phyloP scores from a whole-genome alignment of 2,888 invertebrate genomes.

The Cantharis lateralis region DNA sequence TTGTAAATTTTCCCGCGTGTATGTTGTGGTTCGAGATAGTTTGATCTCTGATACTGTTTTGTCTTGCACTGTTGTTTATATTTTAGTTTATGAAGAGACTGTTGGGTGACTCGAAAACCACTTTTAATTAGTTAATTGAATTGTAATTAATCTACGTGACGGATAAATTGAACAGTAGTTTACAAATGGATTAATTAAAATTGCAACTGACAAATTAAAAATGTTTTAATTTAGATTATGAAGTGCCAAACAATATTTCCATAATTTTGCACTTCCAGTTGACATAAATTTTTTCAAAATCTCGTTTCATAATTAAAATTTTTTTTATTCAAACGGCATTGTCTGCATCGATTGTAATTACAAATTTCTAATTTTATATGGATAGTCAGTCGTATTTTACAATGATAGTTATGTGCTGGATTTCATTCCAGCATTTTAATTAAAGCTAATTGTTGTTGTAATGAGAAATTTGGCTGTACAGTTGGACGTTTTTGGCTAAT shows the following conservation, averaged over 20 bases:
- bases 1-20: not conserved
- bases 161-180: not conserved
- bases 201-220: not conserved
- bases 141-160: not conserved
- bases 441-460: not conserved
- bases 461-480: not conserved
- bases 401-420: not conserved
- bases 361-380: not conserved
- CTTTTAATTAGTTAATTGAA: not conserved
- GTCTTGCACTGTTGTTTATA: conserved; percentile 44
- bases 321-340: not conserved
- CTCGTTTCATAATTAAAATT: not conserved
- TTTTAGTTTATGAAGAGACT: not conserved
- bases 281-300: not conserved
- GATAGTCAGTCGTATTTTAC: not conserved
- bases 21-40: conserved; percentile 33
- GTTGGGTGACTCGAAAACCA: not conserved
- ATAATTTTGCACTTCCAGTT: not conserved
- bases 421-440: not conserved
- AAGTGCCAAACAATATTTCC: not conserved
- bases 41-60: conserved; percentile 48
- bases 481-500: not conserved
- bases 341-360: not conserved
- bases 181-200: not conserved
- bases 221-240: not conserved